Conservation (phyloP, 64 coral and sea anemone genomes). For the Hydrozoanthus tunicans region DNA sequence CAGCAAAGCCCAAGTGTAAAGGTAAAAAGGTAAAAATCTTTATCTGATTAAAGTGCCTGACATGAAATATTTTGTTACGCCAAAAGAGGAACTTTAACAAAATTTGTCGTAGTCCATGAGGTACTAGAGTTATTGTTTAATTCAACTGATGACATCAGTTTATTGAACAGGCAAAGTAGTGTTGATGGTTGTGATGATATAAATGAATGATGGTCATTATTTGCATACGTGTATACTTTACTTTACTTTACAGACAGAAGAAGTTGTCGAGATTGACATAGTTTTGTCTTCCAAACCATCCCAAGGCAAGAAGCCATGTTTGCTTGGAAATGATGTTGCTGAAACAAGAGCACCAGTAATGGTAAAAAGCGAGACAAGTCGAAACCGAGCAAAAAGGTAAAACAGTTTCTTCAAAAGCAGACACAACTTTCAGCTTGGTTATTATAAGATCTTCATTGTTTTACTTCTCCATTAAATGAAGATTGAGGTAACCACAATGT, state of each 20-base stretch:
- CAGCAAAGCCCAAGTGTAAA: background rate
- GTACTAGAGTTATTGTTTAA: no score
- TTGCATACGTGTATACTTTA: background rate
- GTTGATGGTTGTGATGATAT: no score
- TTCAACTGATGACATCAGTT: no score
- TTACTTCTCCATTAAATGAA: no score
- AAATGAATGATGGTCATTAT: background rate
- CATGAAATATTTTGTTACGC: background rate
- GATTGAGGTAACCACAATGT: no score
- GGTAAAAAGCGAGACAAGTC: background rate
- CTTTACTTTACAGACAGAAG: background rate
- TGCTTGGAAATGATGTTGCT: background rate
- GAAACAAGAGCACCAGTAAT: background rate
- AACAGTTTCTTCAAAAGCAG: no score
- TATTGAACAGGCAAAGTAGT: no score
- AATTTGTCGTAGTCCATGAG: no score
- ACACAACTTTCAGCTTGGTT: no score
- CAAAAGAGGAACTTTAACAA: no score
- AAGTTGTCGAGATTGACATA: background rate
- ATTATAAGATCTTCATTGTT: no score
- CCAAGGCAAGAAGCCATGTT: slow-evolving; percentile 5
- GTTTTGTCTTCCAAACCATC: background rate
- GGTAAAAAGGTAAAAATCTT: no score
- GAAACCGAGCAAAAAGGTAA: slow-evolving; percentile 40
- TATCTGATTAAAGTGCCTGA: background rate